Base-by-base conservation (phyloP, 2,797 vertebrate species). In the Tinamus major region DNA sequence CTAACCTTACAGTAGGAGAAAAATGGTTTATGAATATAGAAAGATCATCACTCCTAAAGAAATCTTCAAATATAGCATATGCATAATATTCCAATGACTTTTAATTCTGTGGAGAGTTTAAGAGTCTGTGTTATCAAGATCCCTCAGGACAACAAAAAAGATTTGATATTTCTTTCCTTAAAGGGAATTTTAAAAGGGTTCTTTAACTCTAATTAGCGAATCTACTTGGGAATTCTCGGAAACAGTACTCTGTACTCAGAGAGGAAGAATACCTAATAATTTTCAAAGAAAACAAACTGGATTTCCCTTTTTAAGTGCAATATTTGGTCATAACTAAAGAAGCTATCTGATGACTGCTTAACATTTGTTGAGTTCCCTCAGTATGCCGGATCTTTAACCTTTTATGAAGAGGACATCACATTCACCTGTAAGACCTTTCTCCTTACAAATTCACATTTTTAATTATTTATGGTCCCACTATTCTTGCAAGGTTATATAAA, bases 101-200 rank as follows among this genome's bases (percentile, higher is more conserved):
- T 79, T 85, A 93, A 90, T 85, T 92, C 88, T 87, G 68, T 46
- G 58, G 87, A 95, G 93, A 92, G 91, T 95, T 79, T 79, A 91
- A 78, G 31, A 91, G 83, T 88, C 85, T 95, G 74, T 94, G 71
- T 94, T 95, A 95, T 82, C 85, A 93, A 94, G 93, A 84, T 95
- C 92, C 91, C 91, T 59, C 68, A 92, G 94, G 95, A 95, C 70
- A 91, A 77, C 44, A 81, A 49, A 86, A 67, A 91, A 74, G 53
- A 68, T 92, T 94, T 68, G 48, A 87, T 86, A 87, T 44, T 18
- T 72, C 89, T 88, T 93, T 88, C 61, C 92, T 95, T 96, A 95
- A 88, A 94, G 87, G 87, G 89, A 94, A 94, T 95, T 95, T 96
- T 90, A 78, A 96, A 91, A 93, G 80, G 87, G 5, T 93, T 93